Base-by-base conservation (phyloP, 2,113 vertebrate genomes). In the Tiliqua scincoides region DNA sequence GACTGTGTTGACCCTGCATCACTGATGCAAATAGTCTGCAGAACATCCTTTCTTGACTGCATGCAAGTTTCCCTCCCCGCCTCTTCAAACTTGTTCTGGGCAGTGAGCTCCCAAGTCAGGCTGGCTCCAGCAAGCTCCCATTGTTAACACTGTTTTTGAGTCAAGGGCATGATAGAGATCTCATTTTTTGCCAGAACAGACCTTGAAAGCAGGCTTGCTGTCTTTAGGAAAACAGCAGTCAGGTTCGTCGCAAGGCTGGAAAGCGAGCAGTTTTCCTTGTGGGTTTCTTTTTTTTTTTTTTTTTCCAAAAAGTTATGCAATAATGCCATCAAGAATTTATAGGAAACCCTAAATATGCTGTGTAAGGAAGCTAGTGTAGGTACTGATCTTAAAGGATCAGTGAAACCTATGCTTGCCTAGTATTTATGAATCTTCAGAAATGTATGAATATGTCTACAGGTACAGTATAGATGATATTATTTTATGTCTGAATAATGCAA, bases 61-160 rank as follows among this genome's bases (percentile, higher is more conserved):
- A 0, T 84, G 88, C 78, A 68, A 62, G 40, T 40, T 87, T 88
- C 89, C 87, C 83, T 62, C 4, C 23, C n/a, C 32, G 84, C 67
- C 91, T 89, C n/a, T 83, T 85, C 82, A 65, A 71, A 87, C 84
- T 93, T 84, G 83, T 93, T 94, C 84, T 90, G 93, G 17, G 0
- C 40, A 0, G 87, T 30, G 3, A 0, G 0, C 85, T 92, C 78
- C 89, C 93, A 88, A 89, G 85, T 91, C 92, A 93, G 84, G 79
- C 92, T 94, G 93, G 91, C 93, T 94, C 93, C 91, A 6, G 91
- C 61, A 89, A 89, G 91, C 88, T 94, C 87, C 95, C 71, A 93
- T 94, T 94, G 94, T 94, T 93, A 88, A 87, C 88, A 91, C 87
- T 92, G 85, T 92, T 94, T 92, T 92, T 91, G 65, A 81, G 82